Conservation (phyloP, 2,797 vertebrate genomes). For the Tarsius wallacei region DNA sequence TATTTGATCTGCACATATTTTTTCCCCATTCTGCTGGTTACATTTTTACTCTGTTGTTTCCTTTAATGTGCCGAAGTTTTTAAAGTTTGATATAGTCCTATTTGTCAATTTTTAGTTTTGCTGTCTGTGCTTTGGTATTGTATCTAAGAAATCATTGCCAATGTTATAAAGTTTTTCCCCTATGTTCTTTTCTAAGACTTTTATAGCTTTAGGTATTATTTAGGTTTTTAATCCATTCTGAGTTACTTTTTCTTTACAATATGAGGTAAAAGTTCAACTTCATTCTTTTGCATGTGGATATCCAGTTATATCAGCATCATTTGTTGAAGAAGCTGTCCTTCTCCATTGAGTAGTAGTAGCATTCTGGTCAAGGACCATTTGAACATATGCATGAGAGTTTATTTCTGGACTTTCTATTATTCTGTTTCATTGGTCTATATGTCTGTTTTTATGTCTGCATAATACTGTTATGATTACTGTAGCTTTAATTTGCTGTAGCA, state of each 20-base stretch:
- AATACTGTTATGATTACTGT: not conserved
- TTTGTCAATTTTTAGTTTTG: not conserved
- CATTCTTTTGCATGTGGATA: not conserved
- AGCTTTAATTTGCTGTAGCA: not conserved
- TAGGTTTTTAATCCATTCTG: not conserved
- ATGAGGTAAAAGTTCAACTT: not conserved
- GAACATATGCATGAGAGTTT: too few relatives aligned
- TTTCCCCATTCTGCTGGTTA: not conserved
- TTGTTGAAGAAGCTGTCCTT: not conserved
- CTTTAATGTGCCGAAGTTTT: not conserved
- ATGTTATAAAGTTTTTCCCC: not conserved
- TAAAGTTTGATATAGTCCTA: not conserved
- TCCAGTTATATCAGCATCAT: not conserved
- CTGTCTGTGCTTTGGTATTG: not conserved
- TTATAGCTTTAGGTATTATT: not conserved
- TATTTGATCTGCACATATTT: too few relatives aligned
- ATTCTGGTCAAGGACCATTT: not conserved
- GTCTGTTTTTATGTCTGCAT: not conserved
- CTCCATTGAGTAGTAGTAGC: too few relatives aligned
- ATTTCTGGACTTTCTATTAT: not conserved
- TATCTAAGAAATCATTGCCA: not conserved
- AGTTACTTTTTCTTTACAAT: not conserved
- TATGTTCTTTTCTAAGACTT: not conserved
- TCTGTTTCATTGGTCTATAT: not conserved
- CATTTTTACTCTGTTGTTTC: not conserved